A percentile compares a stretch with the other conserved stretches of the same genome.
These are phyloP conservation scores for Agriopis leucophaearia DNA, from an alignment of 2,888 invertebrate genomes.

Conservation along the genomic window DNA sequence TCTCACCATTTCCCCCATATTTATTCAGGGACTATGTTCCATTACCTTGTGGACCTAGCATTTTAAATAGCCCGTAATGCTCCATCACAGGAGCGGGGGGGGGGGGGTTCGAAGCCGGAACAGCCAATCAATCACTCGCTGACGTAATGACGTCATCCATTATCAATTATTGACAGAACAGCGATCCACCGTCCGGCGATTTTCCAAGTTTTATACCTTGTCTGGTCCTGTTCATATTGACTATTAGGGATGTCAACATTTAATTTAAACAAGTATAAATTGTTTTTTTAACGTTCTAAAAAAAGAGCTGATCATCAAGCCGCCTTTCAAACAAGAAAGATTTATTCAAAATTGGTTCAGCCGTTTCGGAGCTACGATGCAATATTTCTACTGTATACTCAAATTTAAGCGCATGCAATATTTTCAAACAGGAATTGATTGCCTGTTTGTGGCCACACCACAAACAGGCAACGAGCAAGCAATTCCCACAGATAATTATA, in stretches of 20 bases:
- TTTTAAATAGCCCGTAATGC: conserved; percentile 40
- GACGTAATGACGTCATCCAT: conserved; percentile 85
- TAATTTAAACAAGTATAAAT: background rate
- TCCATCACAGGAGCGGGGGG: conserved; percentile 31
- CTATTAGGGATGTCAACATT: conserved; percentile 12
- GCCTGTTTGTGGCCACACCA: no score
- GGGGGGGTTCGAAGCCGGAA: conserved; percentile 51
- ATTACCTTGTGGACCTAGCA: conserved; percentile 39
- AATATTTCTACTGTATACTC: no score
- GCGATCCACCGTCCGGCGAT: conserved; percentile 74
- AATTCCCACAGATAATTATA: no score
- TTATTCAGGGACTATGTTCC: conserved; percentile 33
- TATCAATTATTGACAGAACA: conserved; percentile 85
- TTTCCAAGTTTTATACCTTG: conserved; percentile 77
- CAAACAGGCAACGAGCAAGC: no score
- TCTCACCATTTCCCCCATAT: conserved; percentile 7
- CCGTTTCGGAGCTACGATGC: no score
- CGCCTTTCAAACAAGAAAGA: no score
- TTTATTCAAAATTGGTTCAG: no score
- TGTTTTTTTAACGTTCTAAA: no score
- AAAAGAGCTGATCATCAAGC: no score
- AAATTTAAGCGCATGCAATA: no score
- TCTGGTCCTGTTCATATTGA: conserved; percentile 39
- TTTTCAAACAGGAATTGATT: no score
- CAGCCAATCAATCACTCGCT: conserved; percentile 80